Base-by-base conservation (phyloP, 2,888 invertebrate genomes). In the Xanthorhoe designata region DNA sequence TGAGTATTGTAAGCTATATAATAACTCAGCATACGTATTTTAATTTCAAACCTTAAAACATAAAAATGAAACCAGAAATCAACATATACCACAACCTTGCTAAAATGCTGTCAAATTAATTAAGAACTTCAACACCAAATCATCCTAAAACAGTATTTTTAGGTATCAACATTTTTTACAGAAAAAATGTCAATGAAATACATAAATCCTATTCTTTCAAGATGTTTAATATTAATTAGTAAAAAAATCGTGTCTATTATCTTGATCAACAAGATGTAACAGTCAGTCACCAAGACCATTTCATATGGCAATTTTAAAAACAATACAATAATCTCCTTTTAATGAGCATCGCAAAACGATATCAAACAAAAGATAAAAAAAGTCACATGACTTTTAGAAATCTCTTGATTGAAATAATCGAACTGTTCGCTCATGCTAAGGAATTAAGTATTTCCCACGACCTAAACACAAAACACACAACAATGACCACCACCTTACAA, bases 401-500 rank as follows among this genome's bases (percentile, higher is more conserved):
- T 24, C 24, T 24, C 24, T 24, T 24, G 24, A 1, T 24, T 13
- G 10, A 42, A 42, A 42, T 7, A 38, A 38, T 38, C 35, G 35
- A 2, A 2, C 38, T 42, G 13, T 4, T 42, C 13, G 38, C 38
- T 42, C 38, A 2, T 13, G 38, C 38, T 42, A 42, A 42, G 38
- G 13, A 42, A 38, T 57, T 5, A 5, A 62, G 56, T 60, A 66
- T 58, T 50, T 59, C 15, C 19, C 18, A 47, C n/a, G 15, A 57
- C 56, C 49, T 50, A 54, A 61, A 10, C 18, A 66, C 58, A 72
- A 55, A 75, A 24, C n/a, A n/a, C n/a, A n/a, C n/a, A 62, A 74
- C 68, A 59, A 65, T 71, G 71, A 74, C n/a, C 38, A 65, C 66
- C 73, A 68, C 38, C 38, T 35, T 10, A 71, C 56, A 73, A 62